A percentile compares a stretch with the other conserved stretches of the same genome.
Conservation (phyloP, 2,797 vertebrate genomes). For the Dendrocincla tyrannina region DNA sequence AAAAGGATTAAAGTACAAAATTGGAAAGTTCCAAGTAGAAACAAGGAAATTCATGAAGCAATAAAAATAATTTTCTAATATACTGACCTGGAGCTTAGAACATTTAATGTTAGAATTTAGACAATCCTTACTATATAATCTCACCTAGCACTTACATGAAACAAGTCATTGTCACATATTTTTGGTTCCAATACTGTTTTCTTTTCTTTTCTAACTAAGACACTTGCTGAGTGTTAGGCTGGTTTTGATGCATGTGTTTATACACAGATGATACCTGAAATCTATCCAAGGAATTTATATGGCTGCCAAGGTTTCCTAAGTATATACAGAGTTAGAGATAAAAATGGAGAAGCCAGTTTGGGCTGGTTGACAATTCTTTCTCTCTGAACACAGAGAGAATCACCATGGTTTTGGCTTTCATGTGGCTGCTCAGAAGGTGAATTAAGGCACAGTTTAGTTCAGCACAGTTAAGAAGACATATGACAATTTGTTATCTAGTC, state of each 20-base stretch:
- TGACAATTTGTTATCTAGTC: background rate
- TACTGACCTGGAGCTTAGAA: background rate
- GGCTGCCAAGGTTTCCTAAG: background rate
- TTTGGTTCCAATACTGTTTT: background rate
- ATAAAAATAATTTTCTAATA: conserved; percentile 3
- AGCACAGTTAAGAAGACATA: background rate
- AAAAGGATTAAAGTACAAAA: background rate
- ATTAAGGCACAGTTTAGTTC: background rate
- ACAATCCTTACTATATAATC: background rate
- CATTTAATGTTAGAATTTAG: background rate
- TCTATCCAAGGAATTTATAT: background rate
- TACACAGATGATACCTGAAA: background rate
- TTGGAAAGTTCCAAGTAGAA: background rate
- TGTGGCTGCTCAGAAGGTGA: background rate
- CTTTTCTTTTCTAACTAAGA: background rate
- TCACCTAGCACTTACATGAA: background rate
- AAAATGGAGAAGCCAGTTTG: background rate
- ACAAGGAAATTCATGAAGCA: background rate
- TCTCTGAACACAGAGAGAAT: background rate
- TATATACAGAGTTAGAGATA: background rate
- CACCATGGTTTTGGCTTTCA: background rate
- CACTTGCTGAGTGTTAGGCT: background rate
- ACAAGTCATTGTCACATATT: background rate
- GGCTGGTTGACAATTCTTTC: background rate
- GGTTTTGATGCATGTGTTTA: background rate